Evolutionary conservation across 2,888 invertebrate genomes (phyloP).

Genomic region (Cephonodes hylas): DNA sequence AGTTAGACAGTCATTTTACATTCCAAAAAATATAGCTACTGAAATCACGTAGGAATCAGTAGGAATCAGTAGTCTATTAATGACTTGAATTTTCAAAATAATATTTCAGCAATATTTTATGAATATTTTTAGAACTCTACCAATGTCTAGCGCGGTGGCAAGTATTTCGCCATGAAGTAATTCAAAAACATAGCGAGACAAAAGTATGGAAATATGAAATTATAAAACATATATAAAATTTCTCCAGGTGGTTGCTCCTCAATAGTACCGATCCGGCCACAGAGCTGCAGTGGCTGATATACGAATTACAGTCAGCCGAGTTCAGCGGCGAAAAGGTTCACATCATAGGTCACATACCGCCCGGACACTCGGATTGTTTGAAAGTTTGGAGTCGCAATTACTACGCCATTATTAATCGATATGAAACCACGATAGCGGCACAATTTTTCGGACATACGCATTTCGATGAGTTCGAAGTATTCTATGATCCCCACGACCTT

Average conservation of each 20-base stretch:
- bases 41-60: too few species aligned
- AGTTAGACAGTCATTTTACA: too few species aligned
- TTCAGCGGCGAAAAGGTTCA: conserved; percentile 97
- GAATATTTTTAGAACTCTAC: too few species aligned
- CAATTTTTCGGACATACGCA: conserved; percentile 98
- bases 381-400: conserved; percentile 98
- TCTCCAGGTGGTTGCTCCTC: conserved; percentile 89
- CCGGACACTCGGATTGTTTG: conserved; percentile 95
- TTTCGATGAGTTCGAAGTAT: conserved; percentile 95
- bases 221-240: not conserved
- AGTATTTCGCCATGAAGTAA: too few species aligned
- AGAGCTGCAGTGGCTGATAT: conserved; percentile 96
- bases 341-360: conserved; percentile 98
- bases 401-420: conserved; percentile 92
- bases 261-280: conserved; percentile 98
- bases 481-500: conserved; percentile 92
- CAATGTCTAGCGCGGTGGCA: too few species aligned
- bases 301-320: conserved; percentile 96
- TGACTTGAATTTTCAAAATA: too few species aligned
- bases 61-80: too few species aligned
- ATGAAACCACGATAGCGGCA: conserved; percentile 93
- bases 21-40: too few species aligned
- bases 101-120: too few species aligned
- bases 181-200: not conserved
- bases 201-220: not conserved